Base-by-base conservation (phyloP, 1,140 invertebrate genomes). In the Drosophila nigrodunni region DNA sequence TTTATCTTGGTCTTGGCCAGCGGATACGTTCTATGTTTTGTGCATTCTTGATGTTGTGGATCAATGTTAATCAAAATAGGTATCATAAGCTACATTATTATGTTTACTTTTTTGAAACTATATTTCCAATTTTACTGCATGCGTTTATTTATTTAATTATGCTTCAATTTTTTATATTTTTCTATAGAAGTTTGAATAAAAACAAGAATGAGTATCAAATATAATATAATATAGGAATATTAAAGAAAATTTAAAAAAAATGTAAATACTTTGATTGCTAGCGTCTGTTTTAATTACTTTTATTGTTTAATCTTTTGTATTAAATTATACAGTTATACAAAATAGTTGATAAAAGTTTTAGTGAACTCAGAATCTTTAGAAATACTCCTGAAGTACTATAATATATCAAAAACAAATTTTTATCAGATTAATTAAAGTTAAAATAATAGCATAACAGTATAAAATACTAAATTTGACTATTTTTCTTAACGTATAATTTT, bases 31-130 rank as follows among this genome's bases (percentile, higher is more conserved):
- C 64, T 49, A 75, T 67, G 60, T 65, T 82, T 81, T 82, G 78
- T 85, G 83, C 80, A 92, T 87, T 86, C 87, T 92, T 82, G 90
- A 87, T 92, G 90, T 92, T 92, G 90, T 92, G 90, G 88, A 92
- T 90, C 88, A 83, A 76, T 92, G 90, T 92, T 82, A 60, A 47
- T 55, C 50, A 71, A 34, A 55, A 67, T 88, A 90, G 86, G 86
- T 90, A 82, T 82, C 77, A 82, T 69, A 25, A 57, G 66, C 78
- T 61, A 39, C 73, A 75, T 64, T 60, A 50, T 65, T 70, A 52
- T 49, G 3, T 34, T 34, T 21, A 7, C 13, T 41, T 11, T 11
- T 6, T 11, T n/a, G 7, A 4, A 11, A 43, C n/a, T 30, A 5
- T 43, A 13, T 3, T 64, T 18, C 9, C 4, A 9, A 47, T 0